Evolutionary conservation across 2,888 invertebrate genomes (phyloP), one percentile per base, ranked within the genome.

Genomic region (Orthosia gothica): DNA sequence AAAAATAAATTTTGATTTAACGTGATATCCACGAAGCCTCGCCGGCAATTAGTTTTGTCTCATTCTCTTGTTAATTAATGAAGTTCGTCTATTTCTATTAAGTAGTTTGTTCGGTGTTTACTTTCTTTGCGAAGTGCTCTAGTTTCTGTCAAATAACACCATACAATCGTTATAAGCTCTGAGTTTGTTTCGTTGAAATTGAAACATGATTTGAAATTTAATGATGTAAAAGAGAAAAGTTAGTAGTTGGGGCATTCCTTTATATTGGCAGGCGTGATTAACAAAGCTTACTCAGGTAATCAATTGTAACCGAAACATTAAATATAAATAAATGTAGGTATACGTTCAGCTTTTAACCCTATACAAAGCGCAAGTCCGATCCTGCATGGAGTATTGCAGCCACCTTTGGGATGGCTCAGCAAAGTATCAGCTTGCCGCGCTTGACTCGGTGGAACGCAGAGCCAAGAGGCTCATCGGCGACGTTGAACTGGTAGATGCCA

Each of bases 31-130:
- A 49, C 59, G 45, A 58, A 61, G 62, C 26, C 45, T 55, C 62
- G 65, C 50, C 54, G 62, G 54, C 79, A 78, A 77, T 84, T 81
- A 77, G 54, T 81, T 80, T 75, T 67, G 72, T 74, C 71, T 82
- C 68, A 75, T 75, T 77, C 57, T 74, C 66, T 74, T 70, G 71
- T 70, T 76, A 86, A 86, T 82, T 86, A 86, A 78, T 78, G 79
- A 86, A 84, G 75, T 82, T 82, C 64, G 67, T 76, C 62, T 65
- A 72, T 75, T 86, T 79, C 70, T 79, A 82, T 78, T 74, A 79
- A 77, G 76, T 81, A 81, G 65, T 50, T 76, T 78, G 79, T 86
- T 78, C 7, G 50, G 61, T 76, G 64, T 85, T 83, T 79, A 67
- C 70, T 86, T 83, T 85, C 78, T 78, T 83, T 71, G 64, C 52